Conservation (phyloP, 2,113 vertebrate species). For the Merops nubicus region DNA sequence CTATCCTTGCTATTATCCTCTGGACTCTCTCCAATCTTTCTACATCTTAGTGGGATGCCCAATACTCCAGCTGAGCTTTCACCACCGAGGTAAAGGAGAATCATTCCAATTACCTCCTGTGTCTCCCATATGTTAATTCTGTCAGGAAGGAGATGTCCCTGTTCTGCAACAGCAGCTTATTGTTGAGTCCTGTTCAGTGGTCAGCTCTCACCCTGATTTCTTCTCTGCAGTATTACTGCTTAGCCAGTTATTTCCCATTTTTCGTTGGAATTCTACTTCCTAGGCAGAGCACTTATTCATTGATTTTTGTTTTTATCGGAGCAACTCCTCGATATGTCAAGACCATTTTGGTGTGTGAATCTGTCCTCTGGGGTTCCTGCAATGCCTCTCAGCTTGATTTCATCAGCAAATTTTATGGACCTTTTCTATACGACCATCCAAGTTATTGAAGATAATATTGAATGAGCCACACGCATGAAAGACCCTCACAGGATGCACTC, state of each 20-base stretch:
- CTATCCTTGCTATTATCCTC: not conserved
- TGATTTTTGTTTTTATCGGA: constrained; percentile 2
- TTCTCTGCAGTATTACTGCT: not conserved
- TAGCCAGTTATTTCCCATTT: not conserved
- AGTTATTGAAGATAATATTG: not conserved
- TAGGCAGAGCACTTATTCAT: not conserved
- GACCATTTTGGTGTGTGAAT: not conserved
- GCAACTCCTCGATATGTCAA: not conserved
- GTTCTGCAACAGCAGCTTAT: not conserved
- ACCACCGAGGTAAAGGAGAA: not conserved
- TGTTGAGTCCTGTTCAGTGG: not conserved
- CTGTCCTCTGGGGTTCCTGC: not conserved
- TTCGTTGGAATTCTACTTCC: not conserved
- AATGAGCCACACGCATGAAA: not conserved
- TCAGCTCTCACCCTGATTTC: not conserved
- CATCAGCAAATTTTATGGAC: not conserved
- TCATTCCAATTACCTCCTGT: not conserved
- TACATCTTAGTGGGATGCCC: not conserved
- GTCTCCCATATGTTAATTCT: not conserved
- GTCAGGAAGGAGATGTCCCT: not conserved
- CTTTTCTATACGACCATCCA: not conserved
- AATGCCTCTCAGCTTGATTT: not conserved
- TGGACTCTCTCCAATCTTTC: not conserved
- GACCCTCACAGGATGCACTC: not conserved
- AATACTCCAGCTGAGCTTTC: not conserved